Base-by-base conservation (phyloP, 30 jellyfish, hydroid and myxozoan species). In the Phacellophora camtschatica region DNA sequence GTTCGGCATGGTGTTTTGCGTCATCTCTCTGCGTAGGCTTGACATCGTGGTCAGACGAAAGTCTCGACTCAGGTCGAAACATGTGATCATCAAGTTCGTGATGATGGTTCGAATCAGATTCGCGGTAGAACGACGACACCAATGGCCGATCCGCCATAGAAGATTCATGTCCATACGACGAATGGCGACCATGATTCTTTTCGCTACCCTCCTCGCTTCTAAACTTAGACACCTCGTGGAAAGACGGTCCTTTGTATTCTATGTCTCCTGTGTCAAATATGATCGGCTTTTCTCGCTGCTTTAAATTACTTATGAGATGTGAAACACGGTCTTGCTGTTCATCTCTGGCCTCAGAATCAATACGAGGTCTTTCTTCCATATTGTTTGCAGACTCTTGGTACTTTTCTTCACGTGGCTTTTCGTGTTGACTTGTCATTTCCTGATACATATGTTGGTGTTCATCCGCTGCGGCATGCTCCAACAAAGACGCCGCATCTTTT, bases 11-110 rank as follows among this genome's bases (percentile, higher is more conserved):
- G 16, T 28, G 37, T 35, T 65, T 66, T 42, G 76, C 91, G 10
- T 80, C 84, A 29, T 80, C 91, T 25, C 91, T 80, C 75, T 80
- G 91, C 70, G 91, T 80, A 6, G 91, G 91, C 22, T 77, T 49
- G 19, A 65, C 91, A 56, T 48, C 67, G 71, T 36, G 69, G 32
- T 50, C 57, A 32, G 71, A 45, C 5, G 91, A 65, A 16, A 39
- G 51, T 18, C 37, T 34, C 34, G 19, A 43, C 66, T 80, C 91
- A 29, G 74, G 24, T 16, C 66, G 91, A 28, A 71, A 49, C 24
- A 67, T 32, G 18, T 63, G 89, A 28, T 54, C 41, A 41, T 80
- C 91, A 15, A 80, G 19, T 33, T 54, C 91, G 9, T 10, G 13
- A 36, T 46, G 34, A 16, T 37, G 77, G 39, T 53, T 46, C 9